A percentile compares a stretch with the other conserved stretches of the same genome.
These are phyloP conservation scores for Piaya cayana DNA, from an alignment of 2,113 vertebrate species.

Conservation along the genomic window DNA sequence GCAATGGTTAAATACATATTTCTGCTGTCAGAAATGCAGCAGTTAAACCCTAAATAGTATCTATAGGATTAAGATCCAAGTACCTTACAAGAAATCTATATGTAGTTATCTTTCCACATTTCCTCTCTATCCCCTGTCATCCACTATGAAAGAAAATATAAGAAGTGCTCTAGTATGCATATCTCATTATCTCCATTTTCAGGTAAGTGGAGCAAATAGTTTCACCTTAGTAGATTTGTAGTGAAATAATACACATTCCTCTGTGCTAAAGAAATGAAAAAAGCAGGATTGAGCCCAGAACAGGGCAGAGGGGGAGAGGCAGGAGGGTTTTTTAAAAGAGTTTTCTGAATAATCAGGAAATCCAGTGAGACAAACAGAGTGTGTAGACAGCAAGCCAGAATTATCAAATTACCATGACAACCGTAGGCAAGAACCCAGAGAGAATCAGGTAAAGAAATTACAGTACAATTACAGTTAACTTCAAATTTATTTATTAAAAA, in stretches of 20 bases:
- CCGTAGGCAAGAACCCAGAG: conserved; percentile 70
- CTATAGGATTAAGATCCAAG: neutral
- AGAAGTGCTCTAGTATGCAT: conserved; percentile 7
- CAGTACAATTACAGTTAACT: conserved; percentile 47
- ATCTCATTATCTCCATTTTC: conserved; percentile 45
- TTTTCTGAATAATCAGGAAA: conserved; percentile 75
- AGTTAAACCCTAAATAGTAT: conserved; percentile 49
- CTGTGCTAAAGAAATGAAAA: conserved; percentile 34
- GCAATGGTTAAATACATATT: conserved; percentile 57
- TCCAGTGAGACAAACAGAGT: conserved; percentile 67
- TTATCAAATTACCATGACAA: conserved; percentile 79
- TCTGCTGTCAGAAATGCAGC: conserved; percentile 67
- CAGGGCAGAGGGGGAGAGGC: neutral
- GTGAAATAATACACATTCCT: conserved; percentile 43
- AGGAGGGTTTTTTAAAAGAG: conserved; percentile 53
- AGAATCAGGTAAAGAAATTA: conserved; percentile 75
- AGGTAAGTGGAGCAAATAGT: conserved; percentile 55
- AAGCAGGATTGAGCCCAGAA: conserved; percentile 19
- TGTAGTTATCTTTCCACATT: conserved; percentile 17
- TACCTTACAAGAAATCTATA: conserved; percentile 16
- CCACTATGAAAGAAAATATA: conserved; percentile 18
- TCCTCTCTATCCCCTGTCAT: conserved; percentile 1
- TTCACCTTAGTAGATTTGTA: conserved; percentile 52
- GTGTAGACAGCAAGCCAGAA: conserved; percentile 55
- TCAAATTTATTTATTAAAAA: neutral